Conservation (phyloP, 2,113 vertebrate species). For the Albula glossodonta region DNA sequence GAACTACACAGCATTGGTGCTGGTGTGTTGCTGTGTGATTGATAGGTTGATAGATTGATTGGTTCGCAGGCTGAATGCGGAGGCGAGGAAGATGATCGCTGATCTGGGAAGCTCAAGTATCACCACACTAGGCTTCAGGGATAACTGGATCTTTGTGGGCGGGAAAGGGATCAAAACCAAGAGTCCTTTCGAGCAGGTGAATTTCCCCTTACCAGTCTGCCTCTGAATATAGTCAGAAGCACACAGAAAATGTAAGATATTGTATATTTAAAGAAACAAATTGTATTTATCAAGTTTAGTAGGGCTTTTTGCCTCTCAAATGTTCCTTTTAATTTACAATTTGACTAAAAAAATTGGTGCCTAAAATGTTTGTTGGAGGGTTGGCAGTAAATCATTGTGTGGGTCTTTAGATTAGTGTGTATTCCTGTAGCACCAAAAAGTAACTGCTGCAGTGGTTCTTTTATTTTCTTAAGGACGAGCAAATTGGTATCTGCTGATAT, state of each 20-base stretch:
- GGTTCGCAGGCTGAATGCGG: slow-evolving; percentile 80
- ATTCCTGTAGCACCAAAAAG: no score
- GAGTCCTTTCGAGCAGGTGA: slow-evolving; percentile 97
- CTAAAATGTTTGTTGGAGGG: no score
- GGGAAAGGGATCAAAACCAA: slow-evolving; percentile 98
- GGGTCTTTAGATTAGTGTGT: no score
- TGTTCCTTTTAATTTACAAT: no score
- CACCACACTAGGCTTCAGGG: slow-evolving; percentile 80
- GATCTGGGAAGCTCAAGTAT: slow-evolving; percentile 85
- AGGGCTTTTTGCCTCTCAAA: no score
- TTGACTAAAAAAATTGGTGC: no score
- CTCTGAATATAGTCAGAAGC: neutral
- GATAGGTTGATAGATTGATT: neutral
- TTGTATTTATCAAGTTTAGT: no score
- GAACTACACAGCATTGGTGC: neutral
- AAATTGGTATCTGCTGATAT: no score
- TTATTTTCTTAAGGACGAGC: no score
- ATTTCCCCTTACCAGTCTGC: neutral
- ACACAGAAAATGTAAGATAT: neutral
- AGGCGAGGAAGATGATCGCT: slow-evolving; percentile 82
- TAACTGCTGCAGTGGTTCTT: no score
- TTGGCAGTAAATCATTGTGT: no score
- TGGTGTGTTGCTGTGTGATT: neutral
- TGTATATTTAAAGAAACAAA: no score
- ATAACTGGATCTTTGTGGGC: slow-evolving; percentile 98